phyloP scores from a whole-genome alignment of 2,113 vertebrate species.

The Myotis yumanensis region DNA sequence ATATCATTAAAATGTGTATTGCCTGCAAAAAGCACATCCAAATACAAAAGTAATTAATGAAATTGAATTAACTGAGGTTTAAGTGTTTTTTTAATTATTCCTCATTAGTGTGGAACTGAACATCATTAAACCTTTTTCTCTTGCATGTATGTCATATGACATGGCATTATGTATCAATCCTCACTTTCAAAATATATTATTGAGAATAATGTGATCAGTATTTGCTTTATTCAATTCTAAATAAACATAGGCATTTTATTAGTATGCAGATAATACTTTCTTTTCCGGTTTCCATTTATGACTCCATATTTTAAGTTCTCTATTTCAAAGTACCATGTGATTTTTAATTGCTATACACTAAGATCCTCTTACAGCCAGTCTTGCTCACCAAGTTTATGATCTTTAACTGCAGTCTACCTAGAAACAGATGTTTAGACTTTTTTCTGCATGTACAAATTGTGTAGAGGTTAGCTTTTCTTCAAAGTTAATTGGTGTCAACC shows the following conservation, averaged over 20 bases:
- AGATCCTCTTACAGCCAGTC: background rate
- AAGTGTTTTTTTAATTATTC: background rate
- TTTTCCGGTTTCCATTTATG: background rate
- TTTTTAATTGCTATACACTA: background rate
- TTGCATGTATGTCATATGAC: background rate
- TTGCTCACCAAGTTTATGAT: background rate
- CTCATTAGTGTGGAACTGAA: background rate
- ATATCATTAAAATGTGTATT: conserved; percentile 4
- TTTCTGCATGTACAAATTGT: background rate
- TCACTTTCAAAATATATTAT: background rate
- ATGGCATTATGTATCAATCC: background rate
- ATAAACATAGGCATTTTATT: background rate
- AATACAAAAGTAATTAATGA: background rate
- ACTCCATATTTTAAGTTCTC: background rate
- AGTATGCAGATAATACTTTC: background rate
- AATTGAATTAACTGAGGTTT: background rate
- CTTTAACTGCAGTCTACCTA: background rate
- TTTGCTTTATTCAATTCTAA: background rate
- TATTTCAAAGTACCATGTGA: background rate
- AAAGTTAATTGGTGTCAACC: background rate
- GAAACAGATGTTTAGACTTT: background rate
- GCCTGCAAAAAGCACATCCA: background rate
- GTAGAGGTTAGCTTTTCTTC: background rate
- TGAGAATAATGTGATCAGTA: background rate
- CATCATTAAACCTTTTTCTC: background rate